Evolutionary conservation across 2,113 vertebrate species (phyloP), one percentile per base, ranked within the genome.

Genomic region (Xiphophorus couchianus): DNA sequence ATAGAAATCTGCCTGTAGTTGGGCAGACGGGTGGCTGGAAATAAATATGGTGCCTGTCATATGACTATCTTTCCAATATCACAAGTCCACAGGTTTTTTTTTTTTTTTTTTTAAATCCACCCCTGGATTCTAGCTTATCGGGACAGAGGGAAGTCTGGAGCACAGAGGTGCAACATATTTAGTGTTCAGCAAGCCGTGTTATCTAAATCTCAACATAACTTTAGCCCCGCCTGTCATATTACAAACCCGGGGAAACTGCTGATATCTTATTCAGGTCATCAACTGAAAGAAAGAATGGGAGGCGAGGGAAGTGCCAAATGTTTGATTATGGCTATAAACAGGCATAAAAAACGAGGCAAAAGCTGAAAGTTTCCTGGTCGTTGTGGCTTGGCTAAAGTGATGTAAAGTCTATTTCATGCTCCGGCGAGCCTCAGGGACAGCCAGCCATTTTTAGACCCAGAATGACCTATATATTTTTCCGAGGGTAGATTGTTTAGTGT

Each of bases 321-420:
- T 90, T 87, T 77, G 83, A 88, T 90, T 90, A 83, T 68, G 76
- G 84, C 76, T 81, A 84, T 85, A 82, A 87, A 78, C 78, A 58
- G 35, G 66, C 79, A 87, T 90, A 91, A 92, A 93, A 91, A 93
- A 93, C 89, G 84, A 88, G 82, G 58, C 58, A 73, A 81, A 81
- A 87, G 70, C 29, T 12, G 22, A 70, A 86, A 80, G 73, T 89
- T 91, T 90, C 75, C 76, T 77, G 69, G 74, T 88, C 82, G 80
- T 74, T 44, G 60, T 86, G 87, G 82, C 86, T 85, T 71, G 48
- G 84, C 89, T 87, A 85, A 90, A 85, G 74, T 90, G 90, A 91
- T 91, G 90, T 93, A 93, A 92, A 93, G 91, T 94, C 93, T 90
- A 93, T 95, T 94, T 94, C 92, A 93, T 90, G 93, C 89, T 88